phyloP scores from a whole-genome alignment of 1,140 invertebrate species.

The Anastatus disparis region DNA sequence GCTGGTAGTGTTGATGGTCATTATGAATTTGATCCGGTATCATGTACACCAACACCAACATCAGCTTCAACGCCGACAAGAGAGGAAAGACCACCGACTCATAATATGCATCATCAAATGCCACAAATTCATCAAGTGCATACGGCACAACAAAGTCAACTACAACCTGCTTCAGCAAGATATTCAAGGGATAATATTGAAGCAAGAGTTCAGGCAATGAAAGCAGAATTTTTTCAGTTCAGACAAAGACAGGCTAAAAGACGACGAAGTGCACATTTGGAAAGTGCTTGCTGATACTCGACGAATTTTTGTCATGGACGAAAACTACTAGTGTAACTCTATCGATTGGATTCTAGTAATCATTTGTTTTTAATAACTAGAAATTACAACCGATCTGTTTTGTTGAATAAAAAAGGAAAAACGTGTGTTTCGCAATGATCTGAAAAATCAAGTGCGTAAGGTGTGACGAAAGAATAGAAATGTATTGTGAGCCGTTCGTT shows the following conservation, averaged over 20 bases:
- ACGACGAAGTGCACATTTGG: constrained; percentile 74
- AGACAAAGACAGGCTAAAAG: constrained; percentile 84
- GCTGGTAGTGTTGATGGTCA: constrained; percentile 92
- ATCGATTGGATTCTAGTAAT: no score
- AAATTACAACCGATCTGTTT: no score
- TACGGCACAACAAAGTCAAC: constrained; percentile 61
- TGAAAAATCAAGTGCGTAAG: no score
- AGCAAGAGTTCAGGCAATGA: constrained; percentile 91
- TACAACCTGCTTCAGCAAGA: constrained; percentile 49
- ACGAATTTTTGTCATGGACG: no score
- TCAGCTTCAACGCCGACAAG: constrained; percentile 73
- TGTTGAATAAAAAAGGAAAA: no score
- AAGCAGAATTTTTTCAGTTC: constrained; percentile 94
- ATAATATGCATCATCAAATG: constrained; percentile 57
- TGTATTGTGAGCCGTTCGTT: no score
- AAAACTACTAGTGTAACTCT: no score
- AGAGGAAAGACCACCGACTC: constrained; percentile 65
- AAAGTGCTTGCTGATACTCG: constrained; percentile 77
- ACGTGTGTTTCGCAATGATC: no score
- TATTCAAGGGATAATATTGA: constrained; percentile 80
- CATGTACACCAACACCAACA: constrained; percentile 79
- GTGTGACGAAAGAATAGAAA: no score
- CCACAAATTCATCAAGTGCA: constrained; percentile 61
- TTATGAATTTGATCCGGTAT: constrained; percentile 90
- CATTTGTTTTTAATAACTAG: no score